Base-by-base conservation (phyloP, 2,797 vertebrate species). In the Cynodonichthys magdalenae region DNA sequence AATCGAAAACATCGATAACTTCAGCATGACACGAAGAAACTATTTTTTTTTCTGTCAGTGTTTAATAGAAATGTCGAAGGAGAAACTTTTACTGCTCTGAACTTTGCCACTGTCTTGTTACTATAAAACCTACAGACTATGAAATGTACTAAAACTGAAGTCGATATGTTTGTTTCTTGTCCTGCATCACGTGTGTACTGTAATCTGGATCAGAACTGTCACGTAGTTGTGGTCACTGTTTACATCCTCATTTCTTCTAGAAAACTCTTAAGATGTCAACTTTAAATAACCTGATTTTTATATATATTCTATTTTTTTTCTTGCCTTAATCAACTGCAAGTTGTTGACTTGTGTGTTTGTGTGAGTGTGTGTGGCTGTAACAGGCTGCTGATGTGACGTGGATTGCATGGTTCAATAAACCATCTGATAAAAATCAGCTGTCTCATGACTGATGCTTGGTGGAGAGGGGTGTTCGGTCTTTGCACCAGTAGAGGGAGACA, bases 381-480 rank as follows among this genome's bases (percentile, higher is more conserved):
- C 49, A 81, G 85, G 82, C 83, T 90, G 87, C 82, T 85, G 79
- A 81, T 81, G 73, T 84, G 84, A 88, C 70, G 74, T 84, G 82
- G 85, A 86, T 87, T 86, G 90, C 90, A 89, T 92, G 89, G 90
- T 90, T 90, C 81, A 93, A 91, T 90, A 90, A 92, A 93, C 73
- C 65, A 73, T 79, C 77, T 77, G 67, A 76, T 54, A 66, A 78
- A n/a, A 80, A 59, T 59, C 1, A 8, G 36, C 48, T 15, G 64
- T 50, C 36, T 76, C 29, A 12, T 50, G 53, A 2, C 15, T 47
- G 49, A 9, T 51, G 47, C n/a, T 60, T 8, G 0, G 51, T 63
- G 6, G 20, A 41, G 12, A 3, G 39, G 14, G 17, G 3, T 8
- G 29, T 56, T 57, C 2, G 3, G 1, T 31, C 20, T 24, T 66